Conservation (phyloP, 2,888 invertebrate species). For the Meteorus colon region DNA sequence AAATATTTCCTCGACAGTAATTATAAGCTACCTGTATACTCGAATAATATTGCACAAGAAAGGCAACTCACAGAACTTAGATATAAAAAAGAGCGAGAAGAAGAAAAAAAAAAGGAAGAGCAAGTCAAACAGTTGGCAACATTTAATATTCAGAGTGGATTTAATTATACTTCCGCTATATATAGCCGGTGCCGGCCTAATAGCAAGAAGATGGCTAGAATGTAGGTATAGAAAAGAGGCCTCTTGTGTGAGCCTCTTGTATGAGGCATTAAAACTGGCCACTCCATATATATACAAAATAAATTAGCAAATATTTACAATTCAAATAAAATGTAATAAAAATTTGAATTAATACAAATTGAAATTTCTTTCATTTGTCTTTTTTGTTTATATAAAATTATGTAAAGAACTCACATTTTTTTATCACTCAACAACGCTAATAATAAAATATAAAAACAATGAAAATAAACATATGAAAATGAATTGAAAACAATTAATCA, state of each 20-base stretch:
- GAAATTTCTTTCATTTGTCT: not conserved
- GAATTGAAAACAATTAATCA: not conserved
- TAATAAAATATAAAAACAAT: not conserved
- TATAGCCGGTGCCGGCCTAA: constrained; percentile 56
- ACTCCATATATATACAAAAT: constrained; percentile 15
- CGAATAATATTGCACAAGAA: not conserved
- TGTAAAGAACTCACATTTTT: not conserved
- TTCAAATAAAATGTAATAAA: not conserved
- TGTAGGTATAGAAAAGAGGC: constrained; percentile 32
- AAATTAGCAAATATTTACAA: constrained; percentile 27
- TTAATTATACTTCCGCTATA: constrained; percentile 65
- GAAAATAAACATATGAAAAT: not conserved
- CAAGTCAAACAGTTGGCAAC: constrained; percentile 58
- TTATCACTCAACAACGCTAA: not conserved
- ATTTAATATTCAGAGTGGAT: constrained; percentile 64
- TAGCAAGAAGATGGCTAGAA: constrained; percentile 44
- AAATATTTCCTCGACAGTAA: no score
- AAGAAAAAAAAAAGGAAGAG: constrained; percentile 19
- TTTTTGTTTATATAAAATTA: no score
- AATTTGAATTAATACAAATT: not conserved
- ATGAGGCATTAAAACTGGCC: constrained; percentile 8
- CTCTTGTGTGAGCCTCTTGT: constrained; percentile 23
- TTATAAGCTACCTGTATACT: no score
- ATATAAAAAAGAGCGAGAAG: not conserved
- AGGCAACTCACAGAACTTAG: constrained; percentile 6